These are phyloP conservation scores for Trichomalopsis sarcophagae DNA, from an alignment of 1,140 invertebrate genomes.

Conservation along the genomic window DNA sequence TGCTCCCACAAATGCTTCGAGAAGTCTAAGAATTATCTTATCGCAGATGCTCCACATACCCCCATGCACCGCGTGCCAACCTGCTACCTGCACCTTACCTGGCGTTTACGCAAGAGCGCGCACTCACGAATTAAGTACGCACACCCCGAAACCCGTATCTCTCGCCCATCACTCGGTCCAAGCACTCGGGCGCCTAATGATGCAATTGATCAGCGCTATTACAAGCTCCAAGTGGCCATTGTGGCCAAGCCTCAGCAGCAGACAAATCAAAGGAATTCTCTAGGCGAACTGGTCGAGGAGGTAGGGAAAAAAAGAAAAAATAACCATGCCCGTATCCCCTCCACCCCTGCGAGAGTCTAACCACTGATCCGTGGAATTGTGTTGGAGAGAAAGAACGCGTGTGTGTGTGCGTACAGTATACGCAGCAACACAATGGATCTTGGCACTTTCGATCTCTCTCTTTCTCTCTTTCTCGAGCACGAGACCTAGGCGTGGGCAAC, in stretches of 20 bases:
- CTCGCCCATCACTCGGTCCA: not conserved
- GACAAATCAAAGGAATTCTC: conserved; percentile 40
- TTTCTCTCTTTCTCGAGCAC: not conserved
- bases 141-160: not conserved
- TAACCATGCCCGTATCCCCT: not conserved
- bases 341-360: not conserved
- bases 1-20: too few relatives aligned
- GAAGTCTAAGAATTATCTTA: too few relatives aligned
- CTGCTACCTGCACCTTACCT: too few relatives aligned
- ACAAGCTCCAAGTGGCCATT: conserved; percentile 1
- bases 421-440: not conserved
- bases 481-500: conserved; percentile 13
- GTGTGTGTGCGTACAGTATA: not conserved
- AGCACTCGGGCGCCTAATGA: not conserved
- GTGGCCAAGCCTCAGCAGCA: conserved; percentile 20
- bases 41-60: not conserved
- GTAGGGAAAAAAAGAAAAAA: not conserved
- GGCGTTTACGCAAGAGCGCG: not conserved
- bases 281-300: not conserved
- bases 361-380: conserved; percentile 29
- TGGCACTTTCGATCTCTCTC: not conserved
- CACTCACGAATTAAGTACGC: not conserved
- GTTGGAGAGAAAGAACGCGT: not conserved
- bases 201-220: conserved; percentile 31
- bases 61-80: not conserved